A percentile compares a stretch with the other conserved stretches of the same genome.
These are phyloP conservation scores for Gandaritis pyraliata DNA, from an alignment of 2,888 invertebrate species.

Conservation along the genomic window DNA sequence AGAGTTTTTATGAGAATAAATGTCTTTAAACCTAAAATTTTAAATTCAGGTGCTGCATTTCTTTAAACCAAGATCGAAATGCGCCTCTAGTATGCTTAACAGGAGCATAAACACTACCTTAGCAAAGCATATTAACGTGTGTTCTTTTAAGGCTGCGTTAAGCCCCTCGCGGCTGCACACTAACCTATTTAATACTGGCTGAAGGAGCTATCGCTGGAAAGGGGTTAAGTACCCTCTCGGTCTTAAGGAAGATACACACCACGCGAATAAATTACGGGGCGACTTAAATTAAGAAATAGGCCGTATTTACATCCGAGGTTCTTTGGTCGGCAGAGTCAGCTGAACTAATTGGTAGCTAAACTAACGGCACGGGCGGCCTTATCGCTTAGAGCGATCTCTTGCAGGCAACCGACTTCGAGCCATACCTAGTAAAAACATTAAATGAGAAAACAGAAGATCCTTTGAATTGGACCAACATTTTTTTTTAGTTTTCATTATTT, in stretches of 20 bases:
- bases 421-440: no score
- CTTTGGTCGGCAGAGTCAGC: no score
- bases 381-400: no score
- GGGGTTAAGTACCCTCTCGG: conserved; percentile 52
- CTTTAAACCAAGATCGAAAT: not conserved
- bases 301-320: no score
- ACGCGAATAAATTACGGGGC: conserved; percentile 14
- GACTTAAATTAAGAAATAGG: not conserved
- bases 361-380: no score
- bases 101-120: conserved; percentile 17
- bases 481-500: no score
- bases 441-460: no score
- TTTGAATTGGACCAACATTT: no score
- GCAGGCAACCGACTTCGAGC: no score
- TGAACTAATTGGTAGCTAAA: no score
- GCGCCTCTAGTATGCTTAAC: conserved; percentile 6
- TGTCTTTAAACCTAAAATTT: not conserved
- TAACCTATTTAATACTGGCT: conserved; percentile 57
- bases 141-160: conserved; percentile 23
- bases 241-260: conserved; percentile 19
- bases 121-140: conserved; percentile 26
- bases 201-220: conserved; percentile 54
- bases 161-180: conserved; percentile 37
- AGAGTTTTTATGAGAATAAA: no score
- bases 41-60: not conserved